Evolutionary conservation across 2,113 vertebrate genomes (phyloP).

Genomic region (Glareola pratincola): DNA sequence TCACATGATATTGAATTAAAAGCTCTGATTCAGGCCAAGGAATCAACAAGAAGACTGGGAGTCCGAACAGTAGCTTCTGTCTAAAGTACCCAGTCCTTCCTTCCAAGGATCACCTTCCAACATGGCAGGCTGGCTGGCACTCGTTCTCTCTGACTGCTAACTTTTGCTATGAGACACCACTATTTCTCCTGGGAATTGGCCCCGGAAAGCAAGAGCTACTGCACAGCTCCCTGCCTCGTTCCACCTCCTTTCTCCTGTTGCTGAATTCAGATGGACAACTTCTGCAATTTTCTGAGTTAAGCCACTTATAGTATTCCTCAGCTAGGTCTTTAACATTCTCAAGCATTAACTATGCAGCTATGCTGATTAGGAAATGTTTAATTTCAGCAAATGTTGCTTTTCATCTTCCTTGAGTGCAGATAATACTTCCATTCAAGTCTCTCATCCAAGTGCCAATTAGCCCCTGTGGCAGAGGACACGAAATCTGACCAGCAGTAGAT

Average conservation of each 20-base stretch:
- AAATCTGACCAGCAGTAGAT: neutral
- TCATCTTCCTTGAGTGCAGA: neutral
- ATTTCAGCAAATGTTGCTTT: slow-evolving; percentile 30
- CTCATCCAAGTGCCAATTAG: neutral
- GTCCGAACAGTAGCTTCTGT: neutral
- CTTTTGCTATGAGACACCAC: neutral
- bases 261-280: neutral
- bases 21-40: neutral
- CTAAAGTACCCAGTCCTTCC: neutral
- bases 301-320: neutral
- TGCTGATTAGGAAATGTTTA: neutral
- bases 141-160: neutral
- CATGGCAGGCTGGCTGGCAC: neutral
- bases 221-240: neutral
- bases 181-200: neutral
- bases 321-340: neutral
- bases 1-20: neutral
- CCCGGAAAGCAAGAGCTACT: neutral
- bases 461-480: neutral
- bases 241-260: neutral
- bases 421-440: neutral
- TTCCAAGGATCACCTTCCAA: neutral
- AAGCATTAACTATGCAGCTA: neutral
- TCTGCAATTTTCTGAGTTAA: neutral
- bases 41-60: neutral